Percentiles rank a stretch among this genome's conserved stretches.
Evolutionary conservation across 2,888 invertebrate species (phyloP).

Genomic region (Dioctria rufipes): DNA sequence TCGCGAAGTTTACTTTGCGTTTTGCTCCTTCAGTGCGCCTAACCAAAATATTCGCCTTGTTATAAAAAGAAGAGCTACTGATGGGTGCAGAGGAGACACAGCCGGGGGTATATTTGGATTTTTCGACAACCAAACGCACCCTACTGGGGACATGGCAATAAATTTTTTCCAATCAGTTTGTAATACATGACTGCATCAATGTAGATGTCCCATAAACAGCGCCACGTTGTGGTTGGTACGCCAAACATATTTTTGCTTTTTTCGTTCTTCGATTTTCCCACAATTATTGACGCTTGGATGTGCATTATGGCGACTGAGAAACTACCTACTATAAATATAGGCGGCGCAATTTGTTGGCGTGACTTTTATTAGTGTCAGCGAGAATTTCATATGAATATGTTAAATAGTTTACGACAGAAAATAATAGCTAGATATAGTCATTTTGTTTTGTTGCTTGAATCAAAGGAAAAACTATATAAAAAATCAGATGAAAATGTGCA

Average conservation of each 20-base stretch:
- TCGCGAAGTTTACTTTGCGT: neutral
- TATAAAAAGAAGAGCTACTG: slow-evolving; percentile 19
- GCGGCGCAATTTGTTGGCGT: too few relatives aligned
- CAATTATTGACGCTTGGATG: neutral
- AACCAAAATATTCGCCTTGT: slow-evolving; percentile 3
- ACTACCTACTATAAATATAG: too few relatives aligned
- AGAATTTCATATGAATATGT: too few relatives aligned
- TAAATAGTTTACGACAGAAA: too few relatives aligned
- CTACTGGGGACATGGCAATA: slow-evolving; percentile 54
- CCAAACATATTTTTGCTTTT: neutral
- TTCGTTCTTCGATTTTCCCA: slow-evolving; percentile 18
- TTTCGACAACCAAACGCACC: slow-evolving; percentile 56
- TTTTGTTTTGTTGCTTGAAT: too few relatives aligned
- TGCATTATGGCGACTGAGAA: neutral
- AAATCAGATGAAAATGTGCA: too few relatives aligned
- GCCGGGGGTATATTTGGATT: slow-evolving; percentile 58
- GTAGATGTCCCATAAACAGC: slow-evolving; percentile 25
- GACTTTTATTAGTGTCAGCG: too few relatives aligned
- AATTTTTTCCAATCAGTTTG: slow-evolving; percentile 55
- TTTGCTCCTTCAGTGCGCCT: slow-evolving; percentile 22
- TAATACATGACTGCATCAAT: slow-evolving; percentile 15
- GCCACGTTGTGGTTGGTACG: slow-evolving; percentile 26
- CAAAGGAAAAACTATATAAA: too few relatives aligned
- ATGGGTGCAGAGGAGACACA: slow-evolving; percentile 53
- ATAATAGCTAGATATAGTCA: too few relatives aligned